Conservation (phyloP, 2,888 invertebrate genomes). For the Tetragnatha montana region DNA sequence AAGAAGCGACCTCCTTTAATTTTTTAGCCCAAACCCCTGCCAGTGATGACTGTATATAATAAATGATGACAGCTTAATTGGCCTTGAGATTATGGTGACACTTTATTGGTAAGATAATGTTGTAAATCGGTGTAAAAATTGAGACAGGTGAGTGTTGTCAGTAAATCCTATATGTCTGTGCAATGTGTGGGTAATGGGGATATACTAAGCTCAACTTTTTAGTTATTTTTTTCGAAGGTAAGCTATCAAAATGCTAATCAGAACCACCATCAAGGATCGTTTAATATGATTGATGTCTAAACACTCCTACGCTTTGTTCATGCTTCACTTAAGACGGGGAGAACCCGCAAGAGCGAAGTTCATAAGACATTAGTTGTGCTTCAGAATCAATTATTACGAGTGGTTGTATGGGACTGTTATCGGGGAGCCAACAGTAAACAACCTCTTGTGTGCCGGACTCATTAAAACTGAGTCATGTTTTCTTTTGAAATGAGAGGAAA, state of each 20-base stretch:
- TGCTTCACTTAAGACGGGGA: neutral
- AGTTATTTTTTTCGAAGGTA: too few species aligned
- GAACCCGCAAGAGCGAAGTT: neutral
- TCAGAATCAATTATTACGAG: slow-evolving; percentile 27
- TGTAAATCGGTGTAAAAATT: too few species aligned
- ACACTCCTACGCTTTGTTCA: neutral
- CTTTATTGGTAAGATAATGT: too few species aligned
- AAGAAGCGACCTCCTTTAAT: too few species aligned
- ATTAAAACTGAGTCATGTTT: slow-evolving; percentile 50
- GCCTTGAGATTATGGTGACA: too few species aligned
- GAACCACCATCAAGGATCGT: neutral
- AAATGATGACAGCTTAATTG: too few species aligned
- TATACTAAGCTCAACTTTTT: too few species aligned
- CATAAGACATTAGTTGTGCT: neutral
- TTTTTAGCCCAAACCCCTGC: too few species aligned
- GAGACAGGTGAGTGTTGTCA: too few species aligned
- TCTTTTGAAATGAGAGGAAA: neutral
- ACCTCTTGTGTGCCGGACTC: slow-evolving; percentile 37
- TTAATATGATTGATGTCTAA: neutral
- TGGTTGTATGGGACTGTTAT: slow-evolving; percentile 46
- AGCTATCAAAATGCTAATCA: neutral
- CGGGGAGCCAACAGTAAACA: slow-evolving; percentile 49
- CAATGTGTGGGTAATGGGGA: too few species aligned
- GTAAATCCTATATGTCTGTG: too few species aligned
- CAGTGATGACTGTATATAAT: too few species aligned